Base-by-base conservation (phyloP, 2,113 vertebrate species). In the Archilochus colubris region DNA sequence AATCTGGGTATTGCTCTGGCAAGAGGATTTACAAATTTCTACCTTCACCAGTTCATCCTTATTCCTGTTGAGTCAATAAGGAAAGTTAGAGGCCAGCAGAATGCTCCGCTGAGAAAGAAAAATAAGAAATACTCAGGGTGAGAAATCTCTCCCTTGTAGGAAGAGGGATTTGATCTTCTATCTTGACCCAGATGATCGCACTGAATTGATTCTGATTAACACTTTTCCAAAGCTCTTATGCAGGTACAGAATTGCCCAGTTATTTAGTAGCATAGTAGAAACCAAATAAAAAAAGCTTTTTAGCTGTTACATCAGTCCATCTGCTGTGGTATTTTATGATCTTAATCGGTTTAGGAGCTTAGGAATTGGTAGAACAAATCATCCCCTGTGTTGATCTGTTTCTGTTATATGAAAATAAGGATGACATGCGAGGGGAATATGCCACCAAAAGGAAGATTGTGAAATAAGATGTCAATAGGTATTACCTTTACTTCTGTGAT, bases 331-430 rank as follows among this genome's bases (percentile, higher is more conserved):
- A 33, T 70, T 95, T 85, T 51, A 33, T 66, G 69, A 61, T 38
- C 61, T 75, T 95, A 89, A 95, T 94, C 43, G 3, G 80, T 88
- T 96, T 91, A 96, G 72, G 68, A 82, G 92, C 66, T 82, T 87
- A 82, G 50, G 83, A 93, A 64, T 20, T 62, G 33, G 18, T 67
- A 82, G 27, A 75, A 9, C 13, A 87, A 83, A 75, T 93, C 25
- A 38, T 33, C 18, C 66, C 24, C 27, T 25, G n/a, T 55, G 85
- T 73, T 94, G 58, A 61, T 82, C 61, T 77, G 36, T 77, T 81
- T 30, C 10, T 68, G 54, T 25, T 76, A 3, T 1, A 10, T 88
- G 75, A 38, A 88, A 51, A 70, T 63, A 33, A 57, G 36, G 50
- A 1, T 25, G 59, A 13, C 25, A 20, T 19, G 38, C 63, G 55